Conservation (phyloP, 2,113 vertebrate species). For the Coregonus clupeaformis region DNA sequence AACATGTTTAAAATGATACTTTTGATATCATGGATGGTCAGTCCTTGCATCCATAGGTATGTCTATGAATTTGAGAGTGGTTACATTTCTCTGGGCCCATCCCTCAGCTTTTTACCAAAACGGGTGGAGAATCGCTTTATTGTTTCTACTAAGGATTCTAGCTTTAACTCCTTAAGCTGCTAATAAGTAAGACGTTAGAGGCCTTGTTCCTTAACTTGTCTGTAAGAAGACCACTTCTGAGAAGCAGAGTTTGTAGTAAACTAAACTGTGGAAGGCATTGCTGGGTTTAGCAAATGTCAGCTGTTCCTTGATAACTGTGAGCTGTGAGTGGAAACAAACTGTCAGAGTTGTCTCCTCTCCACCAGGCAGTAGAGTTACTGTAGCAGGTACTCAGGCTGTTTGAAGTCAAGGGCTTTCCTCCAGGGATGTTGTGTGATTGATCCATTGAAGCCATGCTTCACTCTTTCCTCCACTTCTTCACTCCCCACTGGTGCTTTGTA, state of each 20-base stretch:
- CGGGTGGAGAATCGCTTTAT: no score
- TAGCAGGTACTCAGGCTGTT: neutral
- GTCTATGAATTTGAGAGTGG: no score
- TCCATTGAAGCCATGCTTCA: conserved; percentile 34
- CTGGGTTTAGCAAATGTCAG: conserved; percentile 15
- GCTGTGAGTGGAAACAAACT: conserved; percentile 3
- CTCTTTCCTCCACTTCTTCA: neutral
- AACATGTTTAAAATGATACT: no score
- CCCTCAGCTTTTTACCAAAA: no score
- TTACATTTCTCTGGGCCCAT: no score
- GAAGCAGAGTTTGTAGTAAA: conserved; percentile 11
- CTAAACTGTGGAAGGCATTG: conserved; percentile 12
- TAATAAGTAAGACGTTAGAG: neutral
- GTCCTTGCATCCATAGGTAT: no score
- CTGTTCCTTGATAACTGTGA: conserved; percentile 2
- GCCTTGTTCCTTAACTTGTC: neutral
- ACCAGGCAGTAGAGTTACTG: neutral
- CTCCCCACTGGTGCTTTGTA: conserved; percentile 5
- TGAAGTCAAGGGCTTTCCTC: conserved; percentile 15
- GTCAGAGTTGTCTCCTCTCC: conserved; percentile 12
- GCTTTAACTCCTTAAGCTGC: neutral
- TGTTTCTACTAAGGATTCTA: no score
- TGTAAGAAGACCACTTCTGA: conserved; percentile 2
- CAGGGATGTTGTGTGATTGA: conserved; percentile 26
- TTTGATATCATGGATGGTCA: no score